Base-by-base conservation (phyloP, 2,888 invertebrate species). In the Limenitis camilla region DNA sequence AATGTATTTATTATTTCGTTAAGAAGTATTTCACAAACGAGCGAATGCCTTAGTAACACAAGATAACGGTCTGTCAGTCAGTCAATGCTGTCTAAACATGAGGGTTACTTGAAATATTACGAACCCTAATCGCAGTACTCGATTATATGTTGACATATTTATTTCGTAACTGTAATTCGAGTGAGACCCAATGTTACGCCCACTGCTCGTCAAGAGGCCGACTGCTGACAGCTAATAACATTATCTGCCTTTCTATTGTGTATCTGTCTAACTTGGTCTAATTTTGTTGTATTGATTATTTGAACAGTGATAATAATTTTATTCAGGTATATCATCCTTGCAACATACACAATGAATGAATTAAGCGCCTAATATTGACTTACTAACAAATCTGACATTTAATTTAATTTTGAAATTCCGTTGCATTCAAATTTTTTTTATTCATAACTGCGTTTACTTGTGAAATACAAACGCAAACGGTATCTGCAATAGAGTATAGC, bases 101-200 rank as follows among this genome's bases (percentile, higher is more conserved):
- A 10, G 29, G 8, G 44, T 35, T 36, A 9, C 36, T 11, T 6
- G 36, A 29, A 8, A 45, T 19, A 5, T 5, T 11, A 11, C 28
- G 30, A 35, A 30, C 45, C 27, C 28, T 38, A 28, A 45, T 9
- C 11, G 38, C 10, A 36, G 30, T 45, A 11, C 35, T 30, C 29
- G 29, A 28, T 33, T 46, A 40, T 29, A 33, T 51, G 45, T 40
- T 45, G 50, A 51, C 45, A 47, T 28, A 42, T 41, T 10, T 39
- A 42, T 56, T 53, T 52, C 68, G 66, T 71, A 77, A 77, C 60
- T 61, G 60, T 59, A 57, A 53, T 53, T 63, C 67, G 67, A 66
- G 63, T 60, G 54, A 52, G 55, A 61, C 62, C 61, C 53, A 54
- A 58, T 68, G 69, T 72, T 71, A 71, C 69, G 63, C 68, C 71